Base-by-base conservation (phyloP, 2,113 vertebrate species). In the Rafetus swinhoei region DNA sequence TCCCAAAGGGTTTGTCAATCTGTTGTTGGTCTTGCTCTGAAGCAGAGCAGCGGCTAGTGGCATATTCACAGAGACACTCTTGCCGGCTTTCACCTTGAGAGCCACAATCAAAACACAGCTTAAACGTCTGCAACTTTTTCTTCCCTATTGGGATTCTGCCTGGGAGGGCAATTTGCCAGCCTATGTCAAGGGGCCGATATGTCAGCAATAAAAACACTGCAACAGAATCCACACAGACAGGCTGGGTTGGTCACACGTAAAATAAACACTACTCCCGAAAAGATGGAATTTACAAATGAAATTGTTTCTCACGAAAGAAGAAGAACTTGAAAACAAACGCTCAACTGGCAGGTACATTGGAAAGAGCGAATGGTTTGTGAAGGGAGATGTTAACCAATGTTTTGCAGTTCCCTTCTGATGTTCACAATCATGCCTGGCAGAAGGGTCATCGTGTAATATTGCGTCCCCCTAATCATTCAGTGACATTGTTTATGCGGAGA, bases 331-430 rank as follows among this genome's bases (percentile, higher is more conserved):
- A 90, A 85, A 57, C 82, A 7, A 93, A 86, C 82, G 2, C 69
- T 94, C 74, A 86, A 76, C 82, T 79, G 92, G 89, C 94, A 88
- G 89, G 79, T 35, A n/a, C 27, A 1, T 85, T 53, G 80, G 89
- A 94, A 96, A 96, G 90, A 12, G 92, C 55, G 4, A 93, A 93
- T 85, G 93, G 84, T 84, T 96, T 90, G 82, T 91, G 94, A 96
- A 72, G 90, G 96, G 93, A 94, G 94, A 90, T 93, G 92, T 90
- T 19, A 95, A 39, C 88, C 86, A 35, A 94, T 91, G 35, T 85
- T 82, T 92, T 84, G 3, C 90, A 72, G 93, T 90, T 57, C 88
- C 62, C 45, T 92, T 25, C 93, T 94, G 96, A 88, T 95, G 96
- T 95, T 96, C 95, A 93, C 82, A 91, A 90, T 84, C 89, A 4